Conservation (phyloP, 35 echinoderm and acorn worm genomes). For the Strongylocentrotus purpuratus region DNA sequence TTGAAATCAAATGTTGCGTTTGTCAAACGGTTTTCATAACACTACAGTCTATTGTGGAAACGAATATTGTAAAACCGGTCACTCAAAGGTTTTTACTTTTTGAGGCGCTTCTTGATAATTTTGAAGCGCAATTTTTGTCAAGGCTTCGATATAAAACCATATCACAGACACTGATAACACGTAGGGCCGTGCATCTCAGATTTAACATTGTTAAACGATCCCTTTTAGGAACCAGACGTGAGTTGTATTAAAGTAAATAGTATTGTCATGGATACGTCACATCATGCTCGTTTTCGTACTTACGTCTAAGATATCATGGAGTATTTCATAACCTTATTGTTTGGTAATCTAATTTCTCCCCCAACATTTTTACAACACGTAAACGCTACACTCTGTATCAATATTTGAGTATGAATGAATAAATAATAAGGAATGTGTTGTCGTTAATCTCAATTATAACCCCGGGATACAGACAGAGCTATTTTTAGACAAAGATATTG, state of each 20-base stretch:
- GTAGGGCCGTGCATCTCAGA: no score
- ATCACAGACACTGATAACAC: no score
- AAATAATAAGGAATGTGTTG: not conserved
- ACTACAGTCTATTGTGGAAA: no score
- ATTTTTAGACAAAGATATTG: not conserved
- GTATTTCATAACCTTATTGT: not conserved
- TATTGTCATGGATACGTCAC: not conserved
- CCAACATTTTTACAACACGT: not conserved
- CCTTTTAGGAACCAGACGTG: no score
- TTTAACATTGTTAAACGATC: no score
- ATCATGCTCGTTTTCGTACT: not conserved
- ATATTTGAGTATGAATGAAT: conserved; percentile 4
- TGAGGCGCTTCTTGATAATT: no score
- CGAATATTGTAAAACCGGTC: no score
- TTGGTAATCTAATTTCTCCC: not conserved
- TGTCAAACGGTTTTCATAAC: no score
- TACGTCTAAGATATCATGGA: not conserved
- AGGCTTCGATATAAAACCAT: no score
- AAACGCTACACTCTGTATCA: not conserved
- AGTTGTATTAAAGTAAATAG: not conserved
- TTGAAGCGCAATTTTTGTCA: no score
- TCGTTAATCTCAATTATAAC: not conserved
- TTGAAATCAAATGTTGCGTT: no score
- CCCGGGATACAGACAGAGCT: not conserved
- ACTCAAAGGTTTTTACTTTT: no score